Percentiles rank a stretch among this genome's conserved stretches.
Conservation (phyloP, 2,797 vertebrate species). For the Benthosema pterotum region DNA sequence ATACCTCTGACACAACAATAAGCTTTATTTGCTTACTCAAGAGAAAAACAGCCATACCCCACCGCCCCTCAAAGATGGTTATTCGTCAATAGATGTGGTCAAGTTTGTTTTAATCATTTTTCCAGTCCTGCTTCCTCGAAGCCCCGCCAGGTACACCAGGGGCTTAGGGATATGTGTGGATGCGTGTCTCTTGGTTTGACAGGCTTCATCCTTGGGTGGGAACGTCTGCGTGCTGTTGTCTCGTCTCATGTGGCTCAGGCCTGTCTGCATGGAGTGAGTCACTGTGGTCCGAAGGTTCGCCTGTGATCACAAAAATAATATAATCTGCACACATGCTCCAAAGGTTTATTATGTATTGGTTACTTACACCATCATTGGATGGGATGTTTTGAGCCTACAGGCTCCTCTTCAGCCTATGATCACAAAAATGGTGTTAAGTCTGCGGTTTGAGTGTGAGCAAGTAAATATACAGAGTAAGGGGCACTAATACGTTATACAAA, state of each 20-base stretch:
- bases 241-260: constrained; percentile 89
- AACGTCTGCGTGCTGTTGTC: constrained; percentile 88
- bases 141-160: constrained; percentile 83
- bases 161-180: constrained; percentile 80
- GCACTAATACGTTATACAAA: too few relatives aligned
- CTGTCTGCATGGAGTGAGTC: constrained; percentile 86
- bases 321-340: background rate
- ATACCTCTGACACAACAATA: background rate
- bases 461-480: too few relatives aligned
- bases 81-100: constrained; percentile 86
- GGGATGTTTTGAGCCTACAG: too few relatives aligned
- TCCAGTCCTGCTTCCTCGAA: constrained; percentile 79
- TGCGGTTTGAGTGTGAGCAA: too few relatives aligned
- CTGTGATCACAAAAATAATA: constrained; percentile 64
- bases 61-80: constrained; percentile 7
- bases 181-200: constrained; percentile 82
- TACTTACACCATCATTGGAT: too few relatives aligned
- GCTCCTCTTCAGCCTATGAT: too few relatives aligned
- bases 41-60: background rate
- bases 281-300: constrained; percentile 85
- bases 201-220: constrained; percentile 65
- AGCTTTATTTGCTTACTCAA: background rate
- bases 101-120: constrained; percentile 78
- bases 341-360: too few relatives aligned
- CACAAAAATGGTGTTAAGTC: too few relatives aligned